Base-by-base conservation (phyloP, 2,113 vertebrate genomes). In the Oncorhynchus mykiss region DNA sequence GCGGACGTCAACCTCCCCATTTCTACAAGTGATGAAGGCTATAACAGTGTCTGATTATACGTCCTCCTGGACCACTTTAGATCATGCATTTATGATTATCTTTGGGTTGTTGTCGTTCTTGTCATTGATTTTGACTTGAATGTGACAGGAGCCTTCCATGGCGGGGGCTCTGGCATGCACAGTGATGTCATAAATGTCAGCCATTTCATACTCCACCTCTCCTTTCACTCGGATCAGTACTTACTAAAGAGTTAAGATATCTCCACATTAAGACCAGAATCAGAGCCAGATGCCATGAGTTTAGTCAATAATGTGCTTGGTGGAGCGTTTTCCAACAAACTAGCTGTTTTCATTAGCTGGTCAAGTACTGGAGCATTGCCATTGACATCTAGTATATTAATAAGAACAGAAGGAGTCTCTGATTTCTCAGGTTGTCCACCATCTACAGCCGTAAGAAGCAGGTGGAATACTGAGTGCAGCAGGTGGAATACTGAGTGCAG, bases 71-170 rank as follows among this genome's bases (percentile, higher is more conserved):
- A 96, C 83, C 0, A 91, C 91, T 54, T 90, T 88, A 45, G 90
- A 93, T 20, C 95, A 73, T 7, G 94, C 94, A 3, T 90, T 94
- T 70, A 96, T 60, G 49, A 78, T 81, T 0, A 95, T 90, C 65
- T 94, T 91, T 0, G 95, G 95, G 13, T 91, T 88, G 80, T 96
- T 95, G 78, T 96, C 95, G 0, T 96, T 96, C 59, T 94, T 87
- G 81, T 96, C 95, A 0, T 91, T 85, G 74, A 96, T 89, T 77
- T 95, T 90, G 54, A 96, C 91, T 74, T 93, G 88, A 48, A 96
- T 82, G 73, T 91, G 93, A 79, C 93, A 95, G 27, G 91, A 94
- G 27, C 91, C 93, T 77, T 92, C 92, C 91, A 92, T 91, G 48
- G 93, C 92, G 11, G 93, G 93, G 1, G 83, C 95, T 73, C 82